Evolutionary conservation across 2,797 vertebrate species (phyloP), one percentile per base, ranked within the genome.

Genomic region (Pristis pectinata): DNA sequence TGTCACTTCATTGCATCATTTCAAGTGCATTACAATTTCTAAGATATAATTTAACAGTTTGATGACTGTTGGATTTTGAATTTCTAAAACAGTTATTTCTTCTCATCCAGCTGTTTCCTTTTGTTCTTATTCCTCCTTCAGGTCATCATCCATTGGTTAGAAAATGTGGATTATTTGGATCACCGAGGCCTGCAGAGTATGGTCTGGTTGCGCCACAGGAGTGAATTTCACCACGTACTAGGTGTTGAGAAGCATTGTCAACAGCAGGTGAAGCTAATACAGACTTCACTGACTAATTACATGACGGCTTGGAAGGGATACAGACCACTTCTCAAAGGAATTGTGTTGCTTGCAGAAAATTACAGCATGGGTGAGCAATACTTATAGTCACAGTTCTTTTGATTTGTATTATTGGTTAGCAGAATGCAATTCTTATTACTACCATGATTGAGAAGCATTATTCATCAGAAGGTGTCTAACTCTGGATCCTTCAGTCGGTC

Each of bases 201-300:
- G 72, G 64, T 37, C 67, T 93, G 41, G 9, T 9, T 27, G 64
- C 37, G 93, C 30, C 64, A 72, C 91, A 72, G 64, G 19, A 64
- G 34, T 72, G 41, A 72, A 37, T 44, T 67, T 93, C 37, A 61
- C 91, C 11, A 70, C 44, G 22, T 67, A 41, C 64, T 44, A 44
- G 64, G 27, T 93, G 64, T 70, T 93, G 67, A 93, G 61, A 72
- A 44, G 27, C 27, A 93, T 93, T 72, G 91, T 70, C 91, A 93
- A 70, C 91, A 44, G 27, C 61, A 44, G 91, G 67, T 93, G 41
- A 70, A 72, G 64, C 41, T 70, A 93, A 93, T 87, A 64, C 64
- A 72, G 91, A 93, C 93, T 72, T 44, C 64, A 72, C 19, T 93
- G 64, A 44, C 67, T 93, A 93, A 93, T 93, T 93, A 70, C 37